phyloP scores from a whole-genome alignment of 2,797 vertebrate genomes.

The Alcedo quadribrachys region DNA sequence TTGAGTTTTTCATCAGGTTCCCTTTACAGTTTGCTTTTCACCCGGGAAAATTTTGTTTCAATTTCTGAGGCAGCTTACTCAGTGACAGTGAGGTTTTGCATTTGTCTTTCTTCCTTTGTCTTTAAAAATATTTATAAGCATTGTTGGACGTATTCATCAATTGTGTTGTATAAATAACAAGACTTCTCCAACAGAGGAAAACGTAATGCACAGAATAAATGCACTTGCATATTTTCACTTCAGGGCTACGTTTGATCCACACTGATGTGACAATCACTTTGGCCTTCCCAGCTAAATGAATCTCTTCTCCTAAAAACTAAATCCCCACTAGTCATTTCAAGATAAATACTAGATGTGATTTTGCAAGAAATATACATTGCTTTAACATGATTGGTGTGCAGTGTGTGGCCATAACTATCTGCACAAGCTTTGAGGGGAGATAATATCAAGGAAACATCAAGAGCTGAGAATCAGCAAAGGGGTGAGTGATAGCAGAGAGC shows the following conservation, averaged over 20 bases:
- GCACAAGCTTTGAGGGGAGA: rapidly evolving
- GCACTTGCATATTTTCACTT: slow-evolving; percentile 37
- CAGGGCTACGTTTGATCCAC: slow-evolving; percentile 53
- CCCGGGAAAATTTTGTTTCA: background rate
- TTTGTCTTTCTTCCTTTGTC: slow-evolving; percentile 1
- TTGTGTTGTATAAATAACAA: slow-evolving; percentile 34
- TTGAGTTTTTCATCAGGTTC: background rate
- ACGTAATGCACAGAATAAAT: slow-evolving; percentile 38
- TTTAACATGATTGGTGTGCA: background rate
- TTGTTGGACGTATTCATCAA: slow-evolving; percentile 21
- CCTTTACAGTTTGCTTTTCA: background rate
- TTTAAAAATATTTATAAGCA: slow-evolving; percentile 26
- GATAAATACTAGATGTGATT: background rate
- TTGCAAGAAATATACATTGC: background rate
- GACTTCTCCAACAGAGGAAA: background rate
- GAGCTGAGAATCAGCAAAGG: background rate
- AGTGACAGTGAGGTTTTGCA: background rate
- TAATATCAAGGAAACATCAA: background rate
- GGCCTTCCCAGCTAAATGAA: slow-evolving; percentile 35
- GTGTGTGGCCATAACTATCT: rapidly evolving
- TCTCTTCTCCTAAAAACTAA: slow-evolving; percentile 39
- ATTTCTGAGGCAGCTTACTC: background rate
- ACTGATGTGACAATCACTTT: slow-evolving; percentile 9
- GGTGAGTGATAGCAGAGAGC: background rate
- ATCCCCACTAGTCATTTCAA: slow-evolving; percentile 15